Evolutionary conservation across 2,797 vertebrate species (phyloP), one percentile per base, ranked within the genome.

Genomic region (Aeoliscus strigatus): DNA sequence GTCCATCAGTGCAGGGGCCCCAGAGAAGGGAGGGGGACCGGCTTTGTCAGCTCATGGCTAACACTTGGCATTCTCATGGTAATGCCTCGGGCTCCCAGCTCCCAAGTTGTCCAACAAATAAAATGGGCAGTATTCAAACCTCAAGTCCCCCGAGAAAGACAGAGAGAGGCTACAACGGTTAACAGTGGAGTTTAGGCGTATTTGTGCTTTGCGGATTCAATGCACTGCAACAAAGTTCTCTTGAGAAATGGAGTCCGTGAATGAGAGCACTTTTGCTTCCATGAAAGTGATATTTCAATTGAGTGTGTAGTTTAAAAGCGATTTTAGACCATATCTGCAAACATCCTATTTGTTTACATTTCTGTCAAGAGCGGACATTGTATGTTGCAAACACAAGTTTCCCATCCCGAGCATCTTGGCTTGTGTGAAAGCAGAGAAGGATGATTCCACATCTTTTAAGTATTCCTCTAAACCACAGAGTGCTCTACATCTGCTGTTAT

Each of bases 41-140:
- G 92, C 91, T 94, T 95, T 94, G 93, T 94, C 90, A 93, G 92
- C 91, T 92, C 90, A 88, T 85, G 90, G 87, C 80, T 84, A 85
- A 85, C 83, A 84, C 81, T 85, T 73, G 43, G 87, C 87, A 94
- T 96, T 96, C 90, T 94, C 91, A 94, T 96, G 93, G 90, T 94
- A 96, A 96, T 96, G 86, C 78, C 82, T 81, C 71, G 75, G 88
- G 84, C 85, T 92, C 87, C 88, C 90, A 89, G 90, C 91, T 91
- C 88, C 76, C 86, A 88, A 91, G 91, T 93, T 91, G 91, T 91
- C 91, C 91, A 94, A 92, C 89, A 93, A 93, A 94, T 94, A 90
- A 94, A 94, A 94, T 89, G 87, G 90, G 89, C 90, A 88, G 91
- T 89, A 93, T 95, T 92, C 90, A 93, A 91, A 73, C 85, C 83